Evolutionary conservation across 2,113 vertebrate species (phyloP), one percentile per base, ranked within the genome.

Genomic region (Sclerurus mexicanus): DNA sequence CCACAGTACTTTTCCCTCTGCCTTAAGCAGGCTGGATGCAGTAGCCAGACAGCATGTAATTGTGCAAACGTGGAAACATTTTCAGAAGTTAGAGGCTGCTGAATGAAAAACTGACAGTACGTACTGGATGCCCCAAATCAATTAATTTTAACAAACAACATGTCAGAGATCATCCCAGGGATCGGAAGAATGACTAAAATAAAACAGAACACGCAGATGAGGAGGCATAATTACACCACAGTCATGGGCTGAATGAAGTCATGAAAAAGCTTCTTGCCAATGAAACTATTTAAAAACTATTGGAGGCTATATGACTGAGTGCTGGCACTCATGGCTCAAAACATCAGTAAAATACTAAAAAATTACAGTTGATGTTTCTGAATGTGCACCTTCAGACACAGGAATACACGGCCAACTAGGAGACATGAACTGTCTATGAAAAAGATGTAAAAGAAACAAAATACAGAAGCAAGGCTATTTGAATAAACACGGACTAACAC

Each of bases 221-320:
- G 72, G 83, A 93, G 91, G 96, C 92, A 86, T 95, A 95, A 97
- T 97, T 96, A 93, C 89, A 95, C 83, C 90, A 94, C 85, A 90
- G 93, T 95, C 94, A 97, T 89, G 91, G 86, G 93, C 94, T 93
- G 91, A 93, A 93, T 95, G 94, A 97, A 97, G 95, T 95, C 4
- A 97, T 81, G 80, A 97, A 95, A 95, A 93, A 93, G 93, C 68
- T 72, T 47, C 89, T 89, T 95, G 96, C 92, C 96, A 97, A 77
- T 67, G 52, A 93, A 95, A 93, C 91, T 74, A 92, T 90, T 96
- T 95, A 92, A 93, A 86, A 97, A 67, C 94, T 75, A 88, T 67
- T 74, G 73, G 39, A 93, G 83, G 64, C 55, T 90, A 55, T 90
- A 84, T 15, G 60, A 81, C 56, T 47, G 68, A 81, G 86, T 77